These are phyloP conservation scores for Himalopsyche anomala DNA, from an alignment of 2,888 invertebrate species.

Conservation along the genomic window DNA sequence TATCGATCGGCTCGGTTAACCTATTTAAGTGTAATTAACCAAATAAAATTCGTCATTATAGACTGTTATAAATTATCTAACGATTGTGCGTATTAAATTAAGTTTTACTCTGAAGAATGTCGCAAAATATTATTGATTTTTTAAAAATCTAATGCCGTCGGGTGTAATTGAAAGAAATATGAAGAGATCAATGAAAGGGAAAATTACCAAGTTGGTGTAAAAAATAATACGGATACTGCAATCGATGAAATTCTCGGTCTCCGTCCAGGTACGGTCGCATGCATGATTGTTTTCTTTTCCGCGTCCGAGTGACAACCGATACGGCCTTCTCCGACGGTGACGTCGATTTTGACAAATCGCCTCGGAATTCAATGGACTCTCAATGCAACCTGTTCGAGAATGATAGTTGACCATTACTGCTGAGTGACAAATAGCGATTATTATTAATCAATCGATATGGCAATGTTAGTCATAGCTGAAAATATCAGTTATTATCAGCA, in stretches of 20 bases:
- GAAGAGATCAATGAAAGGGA: too few relatives aligned
- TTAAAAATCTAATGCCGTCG: too few relatives aligned
- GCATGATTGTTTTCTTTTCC: conserved; percentile 4
- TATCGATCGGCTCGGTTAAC: neutral
- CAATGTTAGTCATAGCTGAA: neutral
- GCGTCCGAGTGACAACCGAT: neutral
- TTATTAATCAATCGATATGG: neutral
- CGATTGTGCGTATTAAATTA: too few relatives aligned
- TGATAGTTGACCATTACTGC: neutral
- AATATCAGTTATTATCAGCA: neutral
- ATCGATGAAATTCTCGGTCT: conserved; percentile 63
- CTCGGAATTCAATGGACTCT: conserved; percentile 4
- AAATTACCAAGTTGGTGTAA: too few relatives aligned
- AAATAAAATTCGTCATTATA: neutral
- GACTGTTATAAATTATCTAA: too few relatives aligned
- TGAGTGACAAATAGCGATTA: conserved; percentile 13
- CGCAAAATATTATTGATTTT: too few relatives aligned
- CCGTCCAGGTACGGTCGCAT: too few relatives aligned
- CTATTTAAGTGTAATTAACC: neutral
- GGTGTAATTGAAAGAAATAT: too few relatives aligned
- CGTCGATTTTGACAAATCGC: conserved; percentile 24
- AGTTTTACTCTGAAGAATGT: too few relatives aligned
- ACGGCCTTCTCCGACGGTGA: conserved; percentile 23
- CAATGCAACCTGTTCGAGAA: conserved; percentile 25
- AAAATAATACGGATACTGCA: neutral